Evolutionary conservation across 2,888 invertebrate genomes (phyloP).

Genomic region (Phanerotoma sp.): DNA sequence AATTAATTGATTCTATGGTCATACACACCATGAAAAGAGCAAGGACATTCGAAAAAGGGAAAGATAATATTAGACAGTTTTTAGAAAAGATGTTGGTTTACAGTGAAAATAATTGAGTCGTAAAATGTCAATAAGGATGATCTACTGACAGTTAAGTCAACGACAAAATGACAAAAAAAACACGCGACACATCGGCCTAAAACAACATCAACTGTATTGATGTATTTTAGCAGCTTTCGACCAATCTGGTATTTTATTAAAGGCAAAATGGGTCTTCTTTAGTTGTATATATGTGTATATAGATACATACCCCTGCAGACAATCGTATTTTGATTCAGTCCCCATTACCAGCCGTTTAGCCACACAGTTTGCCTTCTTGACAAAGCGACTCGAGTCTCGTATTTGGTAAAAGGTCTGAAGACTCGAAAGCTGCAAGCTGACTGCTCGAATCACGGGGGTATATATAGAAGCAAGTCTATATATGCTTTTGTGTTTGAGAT

Average conservation of each 20-base stretch:
- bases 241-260: conserved; percentile 14
- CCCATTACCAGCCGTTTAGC: conserved; percentile 51
- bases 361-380: conserved; percentile 55
- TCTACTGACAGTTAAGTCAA: conserved; percentile 2
- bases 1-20: no score
- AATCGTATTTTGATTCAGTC: conserved; percentile 52
- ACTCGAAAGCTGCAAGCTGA: conserved; percentile 1
- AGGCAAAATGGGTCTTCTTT: conserved; percentile 1
- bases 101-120: conserved; percentile 1
- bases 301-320: conserved; percentile 35
- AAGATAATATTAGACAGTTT: no score
- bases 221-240: conserved; percentile 4
- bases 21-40: no score
- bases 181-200: conserved; percentile 24
- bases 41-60: no score
- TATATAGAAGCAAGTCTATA: conserved; percentile 21
- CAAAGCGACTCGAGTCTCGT: conserved; percentile 51
- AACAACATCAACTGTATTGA: conserved; percentile 31
- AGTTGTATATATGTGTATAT: conserved; percentile 2
- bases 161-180: neutral
- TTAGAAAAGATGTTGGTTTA: neutral
- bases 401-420: conserved; percentile 22
- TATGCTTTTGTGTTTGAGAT: conserved; percentile 34
- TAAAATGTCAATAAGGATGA: neutral
- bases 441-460: conserved; percentile 20